Base-by-base conservation (phyloP, 2,888 invertebrate genomes). In the Zaprionus obscuricornis region DNA sequence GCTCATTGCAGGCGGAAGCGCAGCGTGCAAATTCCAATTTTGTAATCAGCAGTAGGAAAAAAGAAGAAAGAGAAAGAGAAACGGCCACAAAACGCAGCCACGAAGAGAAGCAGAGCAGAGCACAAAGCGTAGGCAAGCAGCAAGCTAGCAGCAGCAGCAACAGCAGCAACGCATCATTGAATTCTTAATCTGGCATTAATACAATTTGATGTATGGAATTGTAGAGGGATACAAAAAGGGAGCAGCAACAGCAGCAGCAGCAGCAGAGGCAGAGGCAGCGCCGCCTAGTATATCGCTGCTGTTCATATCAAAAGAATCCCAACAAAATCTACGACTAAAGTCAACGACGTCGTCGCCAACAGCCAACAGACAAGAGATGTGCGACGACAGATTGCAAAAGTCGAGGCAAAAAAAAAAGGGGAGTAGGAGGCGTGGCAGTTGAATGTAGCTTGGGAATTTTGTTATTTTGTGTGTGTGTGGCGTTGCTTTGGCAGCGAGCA, bases 171-270 rank as follows among this genome's bases (percentile, higher is more conserved):
- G 74, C 79, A 86, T 77, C 82, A 75, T 68, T 74, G 70, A 68
- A 71, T 76, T 74, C 85, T 75, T 82, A 86, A 86, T 87, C 86
- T 82, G 79, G 86, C 76, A 84, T 87, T 87, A 86, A 85, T 86
- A 81, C 76, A 87, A 85, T 86, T 87, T 83, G 50, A 70, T 74
- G 74, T 77, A 46, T 64, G 66, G 40, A 63, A 52, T 37, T 14
- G 42, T 33, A 42, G 14, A 29, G 29, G 33, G 20, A 26, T 22
- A 18, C 16, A 14, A 14, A 10, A 22, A 37, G 27, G 16, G 22
- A 4, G 17, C 14, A 8, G 8, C 16, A 17, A 36, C n/a, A 33
- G 5, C 29, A 18, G 22, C 10, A 20, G 13, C 4, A 17, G 5
- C 10, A 1, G 31, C 16, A 18, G 10, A 27, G 29, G 22, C n/a